A percentile compares a stretch with the other conserved stretches of the same genome.
phyloP scores from a whole-genome alignment of 2,113 vertebrate species.

The Ochotona curzoniae region DNA sequence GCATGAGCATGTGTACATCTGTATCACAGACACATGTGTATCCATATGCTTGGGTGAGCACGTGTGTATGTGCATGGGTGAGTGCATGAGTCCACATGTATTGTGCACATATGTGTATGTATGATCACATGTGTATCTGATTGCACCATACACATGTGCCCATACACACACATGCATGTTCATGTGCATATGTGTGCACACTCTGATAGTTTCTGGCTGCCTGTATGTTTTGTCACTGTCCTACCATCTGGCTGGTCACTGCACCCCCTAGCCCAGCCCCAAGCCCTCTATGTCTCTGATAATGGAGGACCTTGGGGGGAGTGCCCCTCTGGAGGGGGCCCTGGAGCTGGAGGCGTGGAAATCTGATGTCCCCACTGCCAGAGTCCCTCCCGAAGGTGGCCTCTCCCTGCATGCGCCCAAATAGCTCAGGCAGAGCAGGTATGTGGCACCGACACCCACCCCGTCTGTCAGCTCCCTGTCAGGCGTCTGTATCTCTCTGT shows the following conservation, averaged over 20 bases:
- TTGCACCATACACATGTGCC: not conserved
- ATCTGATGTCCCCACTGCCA: not conserved
- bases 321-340: not conserved
- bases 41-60: not conserved
- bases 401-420: not conserved
- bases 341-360: not conserved
- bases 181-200: too few species aligned
- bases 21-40: not conserved
- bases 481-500: not conserved
- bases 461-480: not conserved
- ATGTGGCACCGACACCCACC: not conserved
- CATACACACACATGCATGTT: too few species aligned
- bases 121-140: too few species aligned
- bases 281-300: not conserved
- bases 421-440: not conserved
- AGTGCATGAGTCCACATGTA: too few species aligned
- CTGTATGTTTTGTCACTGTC: slow-evolving; percentile 9
- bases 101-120: too few species aligned
- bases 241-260: slow-evolving; percentile 23
- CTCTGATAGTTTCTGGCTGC: not conserved
- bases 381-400: not conserved
- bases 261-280: not conserved
- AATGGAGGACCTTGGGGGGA: not conserved
- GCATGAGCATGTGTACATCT: too few species aligned
- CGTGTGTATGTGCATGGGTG: not conserved